Evolutionary conservation across 2,797 vertebrate genomes (phyloP).

Genomic region (Sylvilagus floridanus): DNA sequence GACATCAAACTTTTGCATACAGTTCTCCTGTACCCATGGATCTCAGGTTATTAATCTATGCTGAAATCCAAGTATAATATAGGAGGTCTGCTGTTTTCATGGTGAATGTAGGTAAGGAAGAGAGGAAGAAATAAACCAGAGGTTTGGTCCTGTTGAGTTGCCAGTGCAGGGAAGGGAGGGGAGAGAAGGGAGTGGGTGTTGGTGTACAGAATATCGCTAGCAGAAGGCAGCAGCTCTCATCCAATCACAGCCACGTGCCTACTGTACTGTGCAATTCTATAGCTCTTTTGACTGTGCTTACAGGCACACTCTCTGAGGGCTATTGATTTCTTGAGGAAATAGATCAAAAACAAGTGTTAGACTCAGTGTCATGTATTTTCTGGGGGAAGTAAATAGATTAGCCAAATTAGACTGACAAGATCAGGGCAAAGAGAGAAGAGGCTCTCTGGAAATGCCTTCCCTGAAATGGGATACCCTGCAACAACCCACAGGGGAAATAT

Average conservation of each 20-base stretch:
- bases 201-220: too few relatives aligned
- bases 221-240: not conserved
- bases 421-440: not conserved
- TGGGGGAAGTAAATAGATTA: conserved; percentile 71
- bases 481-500: not conserved
- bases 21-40: not conserved
- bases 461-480: conserved; percentile 50
- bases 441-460: not conserved
- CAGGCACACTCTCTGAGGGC: conserved; percentile 34
- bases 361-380: conserved; percentile 56
- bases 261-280: not conserved
- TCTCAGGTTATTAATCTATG: not conserved
- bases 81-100: not conserved
- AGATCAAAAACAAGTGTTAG: conserved; percentile 67
- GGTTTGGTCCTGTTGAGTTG: not conserved
- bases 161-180: not conserved
- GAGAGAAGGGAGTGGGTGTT: not conserved
- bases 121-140: not conserved
- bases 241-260: not conserved
- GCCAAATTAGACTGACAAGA: conserved; percentile 59
- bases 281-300: conserved; percentile 41
- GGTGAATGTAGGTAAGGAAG: not conserved
- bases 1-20: not conserved
- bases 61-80: not conserved
- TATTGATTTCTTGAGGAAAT: conserved; percentile 71